Evolutionary conservation across 2,797 vertebrate genomes (phyloP).

Genomic region (Acipenser oxyrinchus): DNA sequence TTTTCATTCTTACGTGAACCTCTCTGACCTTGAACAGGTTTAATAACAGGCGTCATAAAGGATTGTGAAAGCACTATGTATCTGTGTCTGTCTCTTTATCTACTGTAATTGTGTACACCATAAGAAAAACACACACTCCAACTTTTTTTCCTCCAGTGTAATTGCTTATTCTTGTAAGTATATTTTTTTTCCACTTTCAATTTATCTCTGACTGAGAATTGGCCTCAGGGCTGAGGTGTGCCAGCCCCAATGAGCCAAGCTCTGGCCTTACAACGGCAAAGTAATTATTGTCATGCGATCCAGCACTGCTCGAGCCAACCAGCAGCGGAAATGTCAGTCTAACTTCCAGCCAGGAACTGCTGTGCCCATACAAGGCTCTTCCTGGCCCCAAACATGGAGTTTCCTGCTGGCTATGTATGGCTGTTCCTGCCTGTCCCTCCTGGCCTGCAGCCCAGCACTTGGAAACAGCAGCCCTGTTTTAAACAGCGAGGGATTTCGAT

Average conservation of each 20-base stretch:
- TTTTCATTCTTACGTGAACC: too few relatives aligned
- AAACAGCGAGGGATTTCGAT: constrained; percentile 36
- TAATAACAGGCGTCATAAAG: too few relatives aligned
- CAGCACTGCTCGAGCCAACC: constrained; percentile 52
- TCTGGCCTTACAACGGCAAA: constrained; percentile 54
- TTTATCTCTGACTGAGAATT: not conserved
- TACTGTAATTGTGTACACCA: too few relatives aligned
- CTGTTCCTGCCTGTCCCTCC: constrained; percentile 43
- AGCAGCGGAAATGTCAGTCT: constrained; percentile 69
- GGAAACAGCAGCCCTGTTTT: constrained; percentile 19
- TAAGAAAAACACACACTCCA: too few relatives aligned
- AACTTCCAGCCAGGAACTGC: constrained; percentile 61
- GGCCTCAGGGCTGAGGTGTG: constrained; percentile 27
- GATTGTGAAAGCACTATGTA: too few relatives aligned
- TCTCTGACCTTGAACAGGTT: too few relatives aligned
- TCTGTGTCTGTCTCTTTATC: too few relatives aligned
- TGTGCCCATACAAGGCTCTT: constrained; percentile 46
- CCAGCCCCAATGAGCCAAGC: constrained; percentile 36
- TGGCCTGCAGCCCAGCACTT: constrained; percentile 59
- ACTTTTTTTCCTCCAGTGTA: too few relatives aligned
- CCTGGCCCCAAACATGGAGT: constrained; percentile 59
- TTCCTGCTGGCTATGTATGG: constrained; percentile 84
- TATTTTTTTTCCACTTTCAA: not conserved
- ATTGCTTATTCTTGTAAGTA: too few relatives aligned
- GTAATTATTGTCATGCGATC: constrained; percentile 55